Conservation (phyloP, 1,140 invertebrate species). For the Anastatus disparis region DNA sequence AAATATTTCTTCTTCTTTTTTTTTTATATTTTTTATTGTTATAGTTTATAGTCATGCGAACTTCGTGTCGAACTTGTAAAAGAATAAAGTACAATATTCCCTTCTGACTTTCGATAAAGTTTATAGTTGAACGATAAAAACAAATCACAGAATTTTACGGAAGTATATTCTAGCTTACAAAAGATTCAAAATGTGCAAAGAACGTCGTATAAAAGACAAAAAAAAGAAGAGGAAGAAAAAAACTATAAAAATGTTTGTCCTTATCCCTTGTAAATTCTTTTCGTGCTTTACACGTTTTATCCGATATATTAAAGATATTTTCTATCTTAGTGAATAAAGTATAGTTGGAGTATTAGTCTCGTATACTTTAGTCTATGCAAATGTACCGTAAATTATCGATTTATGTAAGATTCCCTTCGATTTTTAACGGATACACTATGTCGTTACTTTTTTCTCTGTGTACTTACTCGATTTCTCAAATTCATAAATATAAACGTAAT, state of each 20-base stretch:
- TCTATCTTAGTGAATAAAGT: neutral
- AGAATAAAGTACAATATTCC: too few relatives aligned
- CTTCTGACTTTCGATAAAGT: too few relatives aligned
- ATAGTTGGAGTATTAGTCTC: neutral
- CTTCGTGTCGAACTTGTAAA: too few relatives aligned
- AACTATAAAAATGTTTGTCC: slow-evolving; percentile 5
- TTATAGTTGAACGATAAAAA: too few relatives aligned
- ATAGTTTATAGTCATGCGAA: too few relatives aligned
- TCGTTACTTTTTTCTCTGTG: neutral
- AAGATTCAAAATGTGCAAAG: too few relatives aligned
- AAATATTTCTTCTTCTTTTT: too few relatives aligned
- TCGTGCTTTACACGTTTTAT: neutral
- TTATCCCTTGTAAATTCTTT: neutral
- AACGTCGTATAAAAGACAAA: neutral
- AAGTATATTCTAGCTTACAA: too few relatives aligned
- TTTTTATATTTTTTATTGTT: too few relatives aligned
- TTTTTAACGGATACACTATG: neutral
- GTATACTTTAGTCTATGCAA: neutral
- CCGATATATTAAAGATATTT: neutral
- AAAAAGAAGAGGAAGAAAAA: neutral
- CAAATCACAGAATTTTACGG: too few relatives aligned
- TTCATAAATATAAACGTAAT: too few relatives aligned
- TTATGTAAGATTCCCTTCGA: slow-evolving; percentile 3
- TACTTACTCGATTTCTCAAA: too few relatives aligned
- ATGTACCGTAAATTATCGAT: slow-evolving; percentile 22